Evolutionary conservation across 2,797 vertebrate species (phyloP), one percentile per base, ranked within the genome.

Genomic region (Mionectes olivaceus): DNA sequence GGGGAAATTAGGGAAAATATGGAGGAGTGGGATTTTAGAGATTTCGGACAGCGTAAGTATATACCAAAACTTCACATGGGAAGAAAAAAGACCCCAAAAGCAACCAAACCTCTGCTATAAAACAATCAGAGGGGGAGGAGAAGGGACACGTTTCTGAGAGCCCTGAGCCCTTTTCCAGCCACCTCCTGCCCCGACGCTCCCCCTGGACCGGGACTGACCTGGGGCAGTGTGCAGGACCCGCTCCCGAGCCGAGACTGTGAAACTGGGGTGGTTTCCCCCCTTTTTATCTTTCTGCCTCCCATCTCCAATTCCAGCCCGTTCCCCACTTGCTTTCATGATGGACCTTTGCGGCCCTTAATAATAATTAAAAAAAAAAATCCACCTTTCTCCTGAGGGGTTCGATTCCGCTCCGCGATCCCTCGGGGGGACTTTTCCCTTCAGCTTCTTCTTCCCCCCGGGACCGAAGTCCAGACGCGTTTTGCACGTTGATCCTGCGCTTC

Each of bases 221-320:
- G 43, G 37, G n/a, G 21, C 25, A 33, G 18, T 2, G 3, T 1
- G 2, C 39, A 83, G 61, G 63, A 80, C 27, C 37, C 22, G 0
- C 33, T 32, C 56, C 30, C 49, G 5, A 50, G 9, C 41, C 5
- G 4, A 8, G 19, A 25, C 27, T 61, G 13, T 16, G 60, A 56
- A 71, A 33, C 5, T 32, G 39, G 23, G 35, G 15, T 14, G 3
- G 0, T 53, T 70, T 18, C 1, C 13, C n/a, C 25, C 8, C 10
- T 2, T 83, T 86, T 76, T 13, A 9, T 4, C 13, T 55, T 49
- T 41, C 52, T 25, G 21, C 25, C 21, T 71, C 57, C 16, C 52
- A 6, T 7, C 57, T 59, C 46, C 53, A 18, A 3, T 27, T 47
- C 63, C 87, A 55, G 25, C 27, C 6, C 1, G 2, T 53, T 67